Percentiles rank a stretch among this genome's conserved stretches.
phyloP scores from a whole-genome alignment of 2,797 vertebrate species.

The Hypotaenidia okinawae region DNA sequence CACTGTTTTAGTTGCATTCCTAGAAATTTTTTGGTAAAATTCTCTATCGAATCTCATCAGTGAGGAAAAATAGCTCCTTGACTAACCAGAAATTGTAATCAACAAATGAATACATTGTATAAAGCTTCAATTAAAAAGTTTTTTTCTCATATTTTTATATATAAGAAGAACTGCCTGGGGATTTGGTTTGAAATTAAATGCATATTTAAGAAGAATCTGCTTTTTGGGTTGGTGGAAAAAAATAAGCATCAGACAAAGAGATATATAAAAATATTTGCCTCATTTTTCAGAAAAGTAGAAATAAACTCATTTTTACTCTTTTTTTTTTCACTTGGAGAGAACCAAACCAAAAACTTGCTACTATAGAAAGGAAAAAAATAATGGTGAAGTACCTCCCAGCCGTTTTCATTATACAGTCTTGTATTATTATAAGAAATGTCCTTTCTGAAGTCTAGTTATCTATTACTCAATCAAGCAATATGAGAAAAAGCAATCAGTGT shows the following conservation, averaged over 20 bases:
- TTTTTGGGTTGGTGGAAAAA: accelerated
- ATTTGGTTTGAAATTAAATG: neutral
- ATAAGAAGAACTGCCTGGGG: neutral
- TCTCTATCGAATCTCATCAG: neutral
- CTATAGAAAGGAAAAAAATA: neutral
- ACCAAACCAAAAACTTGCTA: accelerated
- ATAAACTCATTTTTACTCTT: neutral
- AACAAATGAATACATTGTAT: neutral
- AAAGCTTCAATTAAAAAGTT: neutral
- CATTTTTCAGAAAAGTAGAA: neutral
- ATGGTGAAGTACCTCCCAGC: neutral
- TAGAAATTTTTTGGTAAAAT: neutral
- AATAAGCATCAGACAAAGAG: neutral
- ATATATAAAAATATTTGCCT: neutral
- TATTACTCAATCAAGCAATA: neutral
- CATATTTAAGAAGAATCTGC: neutral
- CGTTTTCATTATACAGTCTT: neutral
- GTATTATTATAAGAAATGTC: neutral
- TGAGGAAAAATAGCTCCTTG: neutral
- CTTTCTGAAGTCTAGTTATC: neutral
- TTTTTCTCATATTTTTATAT: neutral
- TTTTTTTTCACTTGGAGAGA: neutral
- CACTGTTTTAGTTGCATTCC: neutral
- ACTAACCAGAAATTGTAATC: neutral
- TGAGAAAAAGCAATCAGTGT: neutral